Base-by-base conservation (phyloP, 1,140 invertebrate species). In the Hylaeus volcanicus region DNA sequence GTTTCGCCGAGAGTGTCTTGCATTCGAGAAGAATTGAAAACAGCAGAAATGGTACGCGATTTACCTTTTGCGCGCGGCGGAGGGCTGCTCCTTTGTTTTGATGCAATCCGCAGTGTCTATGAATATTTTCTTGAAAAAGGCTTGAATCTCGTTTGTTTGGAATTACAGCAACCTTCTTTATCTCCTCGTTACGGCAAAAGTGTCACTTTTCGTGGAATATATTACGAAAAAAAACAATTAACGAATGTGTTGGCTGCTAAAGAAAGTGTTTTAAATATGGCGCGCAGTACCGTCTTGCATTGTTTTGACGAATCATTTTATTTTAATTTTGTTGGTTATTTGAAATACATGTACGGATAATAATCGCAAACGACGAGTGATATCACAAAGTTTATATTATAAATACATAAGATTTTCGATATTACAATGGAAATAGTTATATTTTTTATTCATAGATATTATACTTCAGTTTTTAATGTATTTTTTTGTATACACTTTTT, bases 11-110 rank as follows among this genome's bases (percentile, higher is more conserved):
- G 45, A n/a, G 37, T n/a, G 60, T 15, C 51, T 70, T 43, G 5
- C 55, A 45, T 71, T 61, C 9, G 58, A 51, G 58, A 69, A 80
- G 73, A 66, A 66, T 64, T 69, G 64, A 5, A 70, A 77, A 74
- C 63, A 53, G 71, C 14, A 56, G 72, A 51, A 72, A 61, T 39
- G 0, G 4, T n/a, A 26, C 12, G 55, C 53, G 71, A 65, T 74
- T 64, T 15, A 39, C 8, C 11, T 12, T 63, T 63, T 43, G 15
- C 60, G 37, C 26, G 9, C 26, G 12, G 63, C 53, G n/a, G 60
- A 11, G 60, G 6, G 11, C 41, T 43, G 2, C 1, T n/a, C 37
- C 26, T 70, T 73, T 45, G 1, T 56, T 55, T 26, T 12, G 15
- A 53, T 58, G 43, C 61, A 60, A 45, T 74, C 51, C 26, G 12